Evolutionary conservation across 2,113 vertebrate genomes (phyloP), one percentile per base, ranked within the genome.

Genomic region (Tychaedon coryphoeus): DNA sequence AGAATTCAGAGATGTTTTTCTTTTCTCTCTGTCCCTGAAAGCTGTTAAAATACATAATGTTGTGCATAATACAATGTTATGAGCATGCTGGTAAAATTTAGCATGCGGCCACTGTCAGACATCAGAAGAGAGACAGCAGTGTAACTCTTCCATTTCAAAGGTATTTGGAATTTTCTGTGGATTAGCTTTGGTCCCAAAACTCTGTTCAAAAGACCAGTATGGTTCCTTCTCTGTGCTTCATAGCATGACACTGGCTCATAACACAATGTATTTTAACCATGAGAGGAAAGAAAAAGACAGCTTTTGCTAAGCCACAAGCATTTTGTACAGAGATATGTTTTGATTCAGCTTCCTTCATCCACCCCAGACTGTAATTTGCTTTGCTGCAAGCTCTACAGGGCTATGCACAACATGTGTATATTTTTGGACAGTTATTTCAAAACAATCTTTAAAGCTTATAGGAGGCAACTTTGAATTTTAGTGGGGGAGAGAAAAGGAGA

Each of bases 271-370:
- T 86, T 93, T 92, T 86, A 91, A 84, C 72, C 33, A 48, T 28
- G 19, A 62, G 71, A 51, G 71, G 67, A 89, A 93, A 88, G 43
- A 91, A 70, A 69, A 86, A 76, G 85, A 38, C 14, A n/a, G 28
- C 61, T 95, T 95, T 61, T 92, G 56, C 82, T 86, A 88, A 92
- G 69, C 75, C 88, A 86, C 90, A 86, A 90, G 15, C 17, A 53
- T 94, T 93, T 79, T 74, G 43, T 83, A 40, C 33, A 67, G 47
- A 91, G 77, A 93, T 58, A 66, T 86, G 67, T 93, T 90, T 95
- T 86, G 64, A 94, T 91, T 80, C 71, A 56, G 3, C 74, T 64
- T 83, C 64, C 81, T 95, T 90, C 74, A 79, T 86, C 62, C 31
- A 76, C 25, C 14, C 75, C 19, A 76, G 67, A 56, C 34, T 74